phyloP scores from a whole-genome alignment of 2,113 vertebrate species.

The Eurypyga helias region DNA sequence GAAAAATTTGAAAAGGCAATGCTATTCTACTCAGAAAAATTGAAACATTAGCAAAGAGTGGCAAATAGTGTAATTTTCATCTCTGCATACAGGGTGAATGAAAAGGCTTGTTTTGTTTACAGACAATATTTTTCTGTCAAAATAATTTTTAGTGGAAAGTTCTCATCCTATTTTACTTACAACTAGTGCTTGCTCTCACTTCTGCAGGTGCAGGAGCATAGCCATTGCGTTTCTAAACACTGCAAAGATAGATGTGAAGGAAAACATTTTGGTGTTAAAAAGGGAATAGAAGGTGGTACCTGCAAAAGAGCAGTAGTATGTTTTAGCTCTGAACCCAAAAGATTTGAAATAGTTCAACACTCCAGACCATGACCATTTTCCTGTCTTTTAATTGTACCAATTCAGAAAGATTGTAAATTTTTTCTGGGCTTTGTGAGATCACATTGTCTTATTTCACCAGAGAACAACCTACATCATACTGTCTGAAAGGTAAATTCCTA shows the following conservation, averaged over 20 bases:
- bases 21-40: not conserved
- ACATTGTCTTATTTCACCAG: not conserved
- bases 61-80: not conserved
- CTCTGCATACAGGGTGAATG: not conserved
- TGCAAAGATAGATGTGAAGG: not conserved
- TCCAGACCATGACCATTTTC: not conserved
- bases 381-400: not conserved
- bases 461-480: accelerated
- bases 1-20: not conserved
- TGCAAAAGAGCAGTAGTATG: not conserved
- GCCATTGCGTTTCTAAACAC: not conserved
- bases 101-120: not conserved
- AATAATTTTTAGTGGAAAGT: not conserved
- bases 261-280: not conserved
- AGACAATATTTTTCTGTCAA: not conserved
- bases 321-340: not conserved
- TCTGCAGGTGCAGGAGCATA: not conserved
- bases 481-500: not conserved
- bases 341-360: not conserved
- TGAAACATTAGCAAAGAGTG: not conserved
- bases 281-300: not conserved
- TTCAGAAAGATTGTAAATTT: not conserved
- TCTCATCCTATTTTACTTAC: not conserved
- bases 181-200: not conserved
- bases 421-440: not conserved